Percentiles rank a stretch among this genome's conserved stretches.
Conservation (phyloP, 2,113 vertebrate species). For the Phainopepla nitens region DNA sequence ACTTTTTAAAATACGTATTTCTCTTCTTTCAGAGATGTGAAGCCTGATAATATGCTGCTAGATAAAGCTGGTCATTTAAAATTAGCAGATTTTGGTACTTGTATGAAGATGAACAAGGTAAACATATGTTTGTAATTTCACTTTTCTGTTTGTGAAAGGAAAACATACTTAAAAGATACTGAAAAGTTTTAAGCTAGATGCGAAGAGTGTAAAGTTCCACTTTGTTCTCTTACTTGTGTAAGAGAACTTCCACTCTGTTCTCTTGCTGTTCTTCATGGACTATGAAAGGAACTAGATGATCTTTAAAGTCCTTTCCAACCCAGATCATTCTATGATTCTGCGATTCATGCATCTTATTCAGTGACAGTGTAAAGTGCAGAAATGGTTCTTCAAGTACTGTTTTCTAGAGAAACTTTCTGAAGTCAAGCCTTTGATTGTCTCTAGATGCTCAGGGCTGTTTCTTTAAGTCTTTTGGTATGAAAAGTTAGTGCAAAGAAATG, state of each 20-base stretch:
- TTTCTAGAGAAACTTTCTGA: background rate
- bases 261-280: background rate
- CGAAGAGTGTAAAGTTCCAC: background rate
- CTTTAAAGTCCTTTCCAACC: background rate
- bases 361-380: background rate
- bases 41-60: conserved; percentile 98
- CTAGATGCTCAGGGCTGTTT: background rate
- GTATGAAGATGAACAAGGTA: conserved; percentile 99
- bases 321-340: background rate
- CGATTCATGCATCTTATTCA: background rate
- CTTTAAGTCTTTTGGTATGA: background rate
- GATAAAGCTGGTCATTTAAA: conserved; percentile 98
- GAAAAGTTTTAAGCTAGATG: background rate
- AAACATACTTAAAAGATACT: background rate
- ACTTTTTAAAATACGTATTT: background rate
- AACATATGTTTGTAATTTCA: background rate
- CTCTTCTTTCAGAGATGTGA: conserved; percentile 87
- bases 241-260: background rate
- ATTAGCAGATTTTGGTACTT: conserved; percentile 98
- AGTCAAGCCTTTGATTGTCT: background rate
- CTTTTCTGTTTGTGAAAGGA: conserved; percentile 18
- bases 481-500: background rate
- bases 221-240: background rate
- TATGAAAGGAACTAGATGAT: background rate
- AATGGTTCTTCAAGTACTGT: background rate